Conservation (phyloP, 2,113 vertebrate species). For the Pseudopodoces humilis region DNA sequence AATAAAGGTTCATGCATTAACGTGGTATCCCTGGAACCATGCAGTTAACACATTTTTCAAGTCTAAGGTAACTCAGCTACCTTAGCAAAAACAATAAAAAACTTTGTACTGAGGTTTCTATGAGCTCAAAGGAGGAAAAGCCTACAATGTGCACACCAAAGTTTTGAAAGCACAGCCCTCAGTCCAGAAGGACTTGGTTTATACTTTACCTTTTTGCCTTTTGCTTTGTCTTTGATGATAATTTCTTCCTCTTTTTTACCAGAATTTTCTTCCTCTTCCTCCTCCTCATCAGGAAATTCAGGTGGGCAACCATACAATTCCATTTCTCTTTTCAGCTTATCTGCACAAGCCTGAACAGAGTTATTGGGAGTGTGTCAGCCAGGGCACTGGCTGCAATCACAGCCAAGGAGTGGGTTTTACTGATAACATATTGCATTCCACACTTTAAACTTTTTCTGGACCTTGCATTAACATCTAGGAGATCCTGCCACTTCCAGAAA, state of each 20-base stretch:
- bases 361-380: background rate
- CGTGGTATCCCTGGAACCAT: background rate
- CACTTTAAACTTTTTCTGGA: background rate
- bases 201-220: conserved; percentile 90
- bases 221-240: conserved; percentile 93
- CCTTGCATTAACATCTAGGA: background rate
- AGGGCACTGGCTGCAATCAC: background rate
- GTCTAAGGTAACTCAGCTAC: background rate
- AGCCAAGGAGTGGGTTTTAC: background rate
- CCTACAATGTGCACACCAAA: accelerated
- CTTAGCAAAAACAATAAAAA: background rate
- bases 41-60: background rate
- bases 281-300: conserved; percentile 93
- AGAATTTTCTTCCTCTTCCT: conserved; percentile 84
- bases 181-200: background rate
- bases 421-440: background rate
- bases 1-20: background rate
- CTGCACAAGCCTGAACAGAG: conserved; percentile 89
- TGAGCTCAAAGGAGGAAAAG: background rate
- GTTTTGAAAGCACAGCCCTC: background rate
- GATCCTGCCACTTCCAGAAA: background rate
- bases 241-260: conserved; percentile 78
- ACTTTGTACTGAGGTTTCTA: background rate
- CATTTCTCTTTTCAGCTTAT: conserved; percentile 96
- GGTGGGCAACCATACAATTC: conserved; percentile 94